Evolutionary conservation across 2,113 vertebrate species (phyloP), one percentile per base, ranked within the genome.

Genomic region (Macrotus californicus): DNA sequence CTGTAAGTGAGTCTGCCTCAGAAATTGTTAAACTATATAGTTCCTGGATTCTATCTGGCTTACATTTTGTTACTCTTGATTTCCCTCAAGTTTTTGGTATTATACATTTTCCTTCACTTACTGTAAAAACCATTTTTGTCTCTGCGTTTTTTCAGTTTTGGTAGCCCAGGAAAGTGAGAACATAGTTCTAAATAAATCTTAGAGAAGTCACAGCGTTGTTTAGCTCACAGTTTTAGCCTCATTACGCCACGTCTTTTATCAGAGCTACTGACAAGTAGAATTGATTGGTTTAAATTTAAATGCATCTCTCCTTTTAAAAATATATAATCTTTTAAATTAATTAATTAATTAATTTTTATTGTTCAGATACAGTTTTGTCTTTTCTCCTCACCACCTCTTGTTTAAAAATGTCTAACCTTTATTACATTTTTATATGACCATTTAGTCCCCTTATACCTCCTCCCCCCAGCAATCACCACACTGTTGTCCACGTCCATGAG

Each of bases 41-140:
- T 94, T 91, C 24, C 46, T 88, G 4, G 69, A 72, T 85, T 91
- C 83, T 67, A 66, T 90, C 67, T 50, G 89, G 26, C 15, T 81
- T 77, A 21, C 22, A 73, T 64, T 73, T 75, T 86, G 12, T 43
- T 86, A 43, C 3, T 69, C 3, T 76, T 94, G 69, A 83, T 91
- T 61, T 67, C 26, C 48, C 26, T 56, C 1, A 73, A 72, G 12
- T 10, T 81, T 87, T 80, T 86, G 39, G 22, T 52, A 48, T 69
- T 89, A 39, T 24, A 24, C 36, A 48, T 83, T 85, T 84, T 89
- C 85, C 34, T 75, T 43, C 19, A 69, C 29, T 93, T 88, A 70
- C 21, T 94, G 39, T 91, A 84, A 73, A 80, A 92, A 80, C 1
- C 18, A 59, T 89, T 89, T 95, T 94, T 82, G 7, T 92, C 31